A percentile compares a stretch with the other conserved stretches of the same genome.
Evolutionary conservation across 2,888 invertebrate species (phyloP).

Genomic region (Galerucella calmariensis): DNA sequence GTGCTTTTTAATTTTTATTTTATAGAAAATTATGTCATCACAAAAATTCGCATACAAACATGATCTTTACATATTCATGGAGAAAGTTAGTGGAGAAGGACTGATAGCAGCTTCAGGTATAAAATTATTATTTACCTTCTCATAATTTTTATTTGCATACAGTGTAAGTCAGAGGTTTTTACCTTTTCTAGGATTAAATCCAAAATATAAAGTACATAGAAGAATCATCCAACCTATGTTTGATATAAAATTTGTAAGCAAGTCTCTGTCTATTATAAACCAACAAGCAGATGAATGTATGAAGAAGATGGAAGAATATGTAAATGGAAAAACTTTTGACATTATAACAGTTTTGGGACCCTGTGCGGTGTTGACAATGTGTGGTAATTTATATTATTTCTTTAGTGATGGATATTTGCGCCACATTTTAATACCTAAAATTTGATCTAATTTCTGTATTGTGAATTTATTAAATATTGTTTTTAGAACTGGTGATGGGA

Average conservation of each 20-base stretch:
- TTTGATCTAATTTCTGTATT: too few species aligned
- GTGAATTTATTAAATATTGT: background rate
- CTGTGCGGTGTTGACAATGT: conserved; percentile 48
- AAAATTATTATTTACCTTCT: too few species aligned
- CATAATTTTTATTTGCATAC: too few species aligned
- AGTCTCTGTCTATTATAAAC: conserved; percentile 38
- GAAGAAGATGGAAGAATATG: conserved; percentile 42
- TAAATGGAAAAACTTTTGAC: conserved; percentile 46
- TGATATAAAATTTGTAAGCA: conserved; percentile 47
- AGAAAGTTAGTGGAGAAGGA: conserved; percentile 48
- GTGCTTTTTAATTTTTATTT: conserved; percentile 1
- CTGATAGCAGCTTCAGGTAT: conserved; percentile 51
- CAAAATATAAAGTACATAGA: conserved; percentile 46
- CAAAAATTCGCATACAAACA: conserved; percentile 50
- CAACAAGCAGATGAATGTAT: conserved; percentile 45
- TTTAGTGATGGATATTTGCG: background rate
- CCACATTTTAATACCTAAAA: too few species aligned
- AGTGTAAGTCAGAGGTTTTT: too few species aligned
- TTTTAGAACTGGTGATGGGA: conserved; percentile 49
- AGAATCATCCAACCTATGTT: conserved; percentile 51
- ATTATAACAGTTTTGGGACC: conserved; percentile 41
- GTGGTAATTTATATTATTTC: conserved; percentile 42
- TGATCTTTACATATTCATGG: conserved; percentile 49
- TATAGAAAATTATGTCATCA: conserved; percentile 52
- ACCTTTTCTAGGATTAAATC: conserved; percentile 35